A percentile compares a stretch with the other conserved stretches of the same genome.
These are phyloP conservation scores for Lepidocyrtinus sp. DNA, from an alignment of 2,888 invertebrate genomes.

Conservation along the genomic window DNA sequence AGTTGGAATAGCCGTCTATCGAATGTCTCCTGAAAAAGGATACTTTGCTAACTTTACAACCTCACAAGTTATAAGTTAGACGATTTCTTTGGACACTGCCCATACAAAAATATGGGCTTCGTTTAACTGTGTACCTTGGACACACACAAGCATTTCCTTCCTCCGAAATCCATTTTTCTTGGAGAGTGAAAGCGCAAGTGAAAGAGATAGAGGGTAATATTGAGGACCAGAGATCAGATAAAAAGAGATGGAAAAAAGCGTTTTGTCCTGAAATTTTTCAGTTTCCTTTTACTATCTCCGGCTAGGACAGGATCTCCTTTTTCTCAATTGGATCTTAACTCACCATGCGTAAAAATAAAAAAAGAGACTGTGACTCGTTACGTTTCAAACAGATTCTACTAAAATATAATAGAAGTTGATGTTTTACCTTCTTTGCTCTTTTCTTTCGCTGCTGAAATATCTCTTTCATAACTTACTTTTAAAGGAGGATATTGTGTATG, in stretches of 20 bases:
- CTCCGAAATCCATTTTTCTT: not conserved
- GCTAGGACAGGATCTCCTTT: not conserved
- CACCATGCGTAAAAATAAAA: slow-evolving; percentile 13
- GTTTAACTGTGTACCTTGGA: not conserved
- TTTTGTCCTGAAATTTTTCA: slow-evolving; percentile 12
- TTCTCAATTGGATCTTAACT: not conserved
- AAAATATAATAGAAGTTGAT: not conserved
- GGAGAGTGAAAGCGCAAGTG: slow-evolving; percentile 6
- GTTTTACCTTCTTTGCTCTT: too few species aligned
- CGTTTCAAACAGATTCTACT: not conserved
- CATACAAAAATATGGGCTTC: slow-evolving; percentile 3
- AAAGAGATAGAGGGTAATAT: not conserved
- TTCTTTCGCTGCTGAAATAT: not conserved
- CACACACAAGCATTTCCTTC: not conserved
- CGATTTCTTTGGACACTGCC: slow-evolving; percentile 11
- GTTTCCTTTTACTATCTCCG: too few species aligned
- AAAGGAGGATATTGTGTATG: not conserved
- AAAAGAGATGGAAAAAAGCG: slow-evolving; percentile 5
- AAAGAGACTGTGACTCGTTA: too few species aligned
- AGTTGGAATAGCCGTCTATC: not conserved
- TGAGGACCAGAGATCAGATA: slow-evolving; percentile 9
- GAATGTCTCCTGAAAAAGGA: slow-evolving; percentile 3
- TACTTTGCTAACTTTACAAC: slow-evolving; percentile 12
- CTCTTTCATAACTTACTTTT: not conserved
- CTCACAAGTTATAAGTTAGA: not conserved